phyloP scores from a whole-genome alignment of 2,888 invertebrate species.

The Selenia dentaria region DNA sequence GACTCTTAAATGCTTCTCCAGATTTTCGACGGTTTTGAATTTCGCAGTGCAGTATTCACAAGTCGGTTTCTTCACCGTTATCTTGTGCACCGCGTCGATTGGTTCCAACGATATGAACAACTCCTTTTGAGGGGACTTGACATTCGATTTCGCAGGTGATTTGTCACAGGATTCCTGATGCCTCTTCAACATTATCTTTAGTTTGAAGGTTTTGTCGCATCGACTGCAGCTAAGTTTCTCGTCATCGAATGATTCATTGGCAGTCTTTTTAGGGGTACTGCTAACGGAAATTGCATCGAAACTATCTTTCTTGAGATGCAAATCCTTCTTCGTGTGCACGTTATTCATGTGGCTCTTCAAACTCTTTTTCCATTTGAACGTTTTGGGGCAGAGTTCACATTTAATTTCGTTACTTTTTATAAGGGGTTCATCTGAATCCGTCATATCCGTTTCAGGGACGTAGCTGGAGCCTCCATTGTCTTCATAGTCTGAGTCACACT shows the following conservation, averaged over 20 bases:
- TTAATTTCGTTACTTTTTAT: conserved; percentile 43
- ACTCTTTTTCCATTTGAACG: conserved; percentile 49
- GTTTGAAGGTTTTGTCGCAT: conserved; percentile 71
- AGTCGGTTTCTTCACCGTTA: conserved; percentile 35
- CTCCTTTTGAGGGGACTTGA: conserved; percentile 57
- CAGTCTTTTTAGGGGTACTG: conserved; percentile 42
- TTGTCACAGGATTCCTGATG: conserved; percentile 61
- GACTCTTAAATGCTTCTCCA: conserved; percentile 69
- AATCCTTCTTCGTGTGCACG: conserved; percentile 46
- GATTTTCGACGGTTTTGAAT: conserved; percentile 64
- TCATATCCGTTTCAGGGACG: conserved; percentile 52
- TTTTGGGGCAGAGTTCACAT: conserved; percentile 60
- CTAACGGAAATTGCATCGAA: conserved; percentile 29
- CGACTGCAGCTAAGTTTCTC: conserved; percentile 64
- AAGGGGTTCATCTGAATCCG: conserved; percentile 68
- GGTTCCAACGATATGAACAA: conserved; percentile 65
- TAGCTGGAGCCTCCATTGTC: conserved; percentile 60
- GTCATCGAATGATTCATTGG: conserved; percentile 50
- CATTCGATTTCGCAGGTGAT: conserved; percentile 36
- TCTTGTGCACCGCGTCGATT: conserved; percentile 47
- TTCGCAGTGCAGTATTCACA: conserved; percentile 66
- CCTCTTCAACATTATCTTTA: conserved; percentile 78
- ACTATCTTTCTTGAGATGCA: conserved; percentile 30
- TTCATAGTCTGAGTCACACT: conserved; percentile 67
- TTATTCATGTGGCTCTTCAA: conserved; percentile 49